Evolutionary conservation across 2,113 vertebrate species (phyloP).

Genomic region (Indicator indicator): DNA sequence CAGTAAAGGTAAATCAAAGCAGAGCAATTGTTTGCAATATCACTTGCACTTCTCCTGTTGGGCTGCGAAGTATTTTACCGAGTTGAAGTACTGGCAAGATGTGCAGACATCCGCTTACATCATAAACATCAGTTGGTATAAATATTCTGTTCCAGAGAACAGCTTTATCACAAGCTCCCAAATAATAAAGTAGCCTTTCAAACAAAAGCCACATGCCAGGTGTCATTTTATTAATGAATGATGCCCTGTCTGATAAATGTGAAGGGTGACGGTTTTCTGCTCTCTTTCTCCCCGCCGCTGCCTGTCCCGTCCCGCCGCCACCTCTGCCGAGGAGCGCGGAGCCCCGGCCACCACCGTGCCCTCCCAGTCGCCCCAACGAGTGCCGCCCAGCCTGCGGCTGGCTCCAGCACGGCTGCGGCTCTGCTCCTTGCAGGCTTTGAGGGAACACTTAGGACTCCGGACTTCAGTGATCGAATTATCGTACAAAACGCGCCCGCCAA

Average conservation of each 20-base stretch:
- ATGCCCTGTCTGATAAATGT: not conserved
- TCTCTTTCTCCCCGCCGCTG: not conserved
- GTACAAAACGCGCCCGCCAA: not conserved
- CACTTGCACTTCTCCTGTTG: constrained; percentile 39
- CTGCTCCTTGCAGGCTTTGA: not conserved
- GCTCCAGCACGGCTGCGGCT: not conserved
- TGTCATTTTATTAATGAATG: not conserved
- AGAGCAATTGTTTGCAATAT: constrained; percentile 44
- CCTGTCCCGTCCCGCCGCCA: not conserved
- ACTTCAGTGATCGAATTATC: not conserved
- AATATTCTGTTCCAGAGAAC: not conserved
- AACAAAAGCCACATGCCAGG: constrained; percentile 40
- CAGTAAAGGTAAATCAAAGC: constrained; percentile 65
- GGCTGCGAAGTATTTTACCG: not conserved
- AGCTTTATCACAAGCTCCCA: not conserved
- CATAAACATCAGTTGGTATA: constrained; percentile 3
- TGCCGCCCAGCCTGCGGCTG: not conserved
- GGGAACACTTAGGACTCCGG: not conserved
- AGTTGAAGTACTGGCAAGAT: constrained; percentile 26
- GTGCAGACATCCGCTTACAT: constrained; percentile 47
- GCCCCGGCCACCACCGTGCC: not conserved
- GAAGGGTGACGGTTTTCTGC: not conserved
- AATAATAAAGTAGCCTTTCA: not conserved
- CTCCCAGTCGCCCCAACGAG: not conserved
- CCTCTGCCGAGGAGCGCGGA: not conserved